Evolutionary conservation across 2,113 vertebrate genomes (phyloP), one percentile per base, ranked within the genome.

Genomic region (Hypomesus transpacificus): DNA sequence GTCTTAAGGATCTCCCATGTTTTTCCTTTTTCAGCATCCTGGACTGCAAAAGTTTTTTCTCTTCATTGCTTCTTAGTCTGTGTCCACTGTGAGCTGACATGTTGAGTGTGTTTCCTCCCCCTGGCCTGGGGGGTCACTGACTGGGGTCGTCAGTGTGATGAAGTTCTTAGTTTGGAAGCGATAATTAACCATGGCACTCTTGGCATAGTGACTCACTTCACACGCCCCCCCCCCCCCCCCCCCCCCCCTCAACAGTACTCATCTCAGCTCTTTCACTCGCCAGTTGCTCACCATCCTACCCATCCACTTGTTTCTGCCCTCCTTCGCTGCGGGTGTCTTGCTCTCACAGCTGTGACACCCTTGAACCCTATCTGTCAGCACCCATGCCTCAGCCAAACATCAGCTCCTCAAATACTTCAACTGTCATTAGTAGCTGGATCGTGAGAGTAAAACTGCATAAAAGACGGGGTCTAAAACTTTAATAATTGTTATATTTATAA

Each of bases 351-450:
- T 67, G 67, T 60, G 77, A 77, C 20, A 58, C 74, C 75, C 61
- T 46, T 77, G 70, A 79, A 62, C 24, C 39, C 78, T 64, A 18
- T 64, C 69, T 58, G 76, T 83, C 84, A 81, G 66, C 66, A 66
- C 22, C 65, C 31, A 24, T 75, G 62, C 16, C 16, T 68, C 51
- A 53, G 73, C 82, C 26, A 78, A 67, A 39, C 75, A 79, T 79
- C 75, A 78, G 60, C 62, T 69, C 5, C 14, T n/a, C 68, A 70
- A 73, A 73, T 73, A 61, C 65, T 75, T 82, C 80, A 74, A 71
- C 71, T 58, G 71, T 81, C 79, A 84, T 86, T 86, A 86, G 71
- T 75, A 31, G 7, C 66, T 46, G 39, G 39, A 46, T 46, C 13
- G 39, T 11, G 9, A 16, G 16, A 34, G 61, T 63, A 28, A 20